Percentiles rank a stretch among this genome's conserved stretches.
These are phyloP conservation scores for Leptopilina clavipes DNA, from an alignment of 1,140 invertebrate species.

Conservation along the genomic window DNA sequence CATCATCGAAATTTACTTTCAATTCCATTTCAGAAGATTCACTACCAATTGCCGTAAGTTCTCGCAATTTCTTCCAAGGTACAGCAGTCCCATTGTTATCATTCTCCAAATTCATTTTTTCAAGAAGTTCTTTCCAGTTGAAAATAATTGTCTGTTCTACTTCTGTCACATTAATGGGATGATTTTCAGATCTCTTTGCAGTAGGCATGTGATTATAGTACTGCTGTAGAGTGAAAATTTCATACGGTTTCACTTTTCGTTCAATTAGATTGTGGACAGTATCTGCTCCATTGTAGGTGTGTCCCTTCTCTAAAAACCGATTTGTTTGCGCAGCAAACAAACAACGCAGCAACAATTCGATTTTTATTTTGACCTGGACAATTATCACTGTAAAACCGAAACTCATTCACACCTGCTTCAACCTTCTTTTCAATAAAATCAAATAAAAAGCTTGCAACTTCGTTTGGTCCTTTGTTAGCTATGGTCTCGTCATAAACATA, in stretches of 20 bases:
- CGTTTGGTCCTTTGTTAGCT: too few relatives aligned
- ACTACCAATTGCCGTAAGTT: too few relatives aligned
- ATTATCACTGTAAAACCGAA: background rate
- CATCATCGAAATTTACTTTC: too few relatives aligned
- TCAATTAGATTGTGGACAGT: background rate
- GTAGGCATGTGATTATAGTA: background rate
- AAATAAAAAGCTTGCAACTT: too few relatives aligned
- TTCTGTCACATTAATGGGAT: background rate
- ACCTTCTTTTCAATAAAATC: background rate
- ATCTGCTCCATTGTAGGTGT: background rate
- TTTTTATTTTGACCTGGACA: constrained; percentile 32
- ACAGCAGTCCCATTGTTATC: background rate
- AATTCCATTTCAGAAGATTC: too few relatives aligned
- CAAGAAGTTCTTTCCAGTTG: background rate
- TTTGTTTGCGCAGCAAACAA: background rate
- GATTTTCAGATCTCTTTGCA: background rate
- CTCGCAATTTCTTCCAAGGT: too few relatives aligned
- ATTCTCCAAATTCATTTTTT: background rate
- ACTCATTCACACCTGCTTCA: background rate
- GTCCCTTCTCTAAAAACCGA: background rate
- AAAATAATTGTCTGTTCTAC: background rate
- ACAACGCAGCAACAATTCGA: constrained; percentile 19
- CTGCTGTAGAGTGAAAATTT: background rate
- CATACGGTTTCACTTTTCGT: background rate
- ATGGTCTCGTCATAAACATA: too few relatives aligned